Conservation (phyloP, 1,140 invertebrate genomes). For the Drosophila nannoptera region DNA sequence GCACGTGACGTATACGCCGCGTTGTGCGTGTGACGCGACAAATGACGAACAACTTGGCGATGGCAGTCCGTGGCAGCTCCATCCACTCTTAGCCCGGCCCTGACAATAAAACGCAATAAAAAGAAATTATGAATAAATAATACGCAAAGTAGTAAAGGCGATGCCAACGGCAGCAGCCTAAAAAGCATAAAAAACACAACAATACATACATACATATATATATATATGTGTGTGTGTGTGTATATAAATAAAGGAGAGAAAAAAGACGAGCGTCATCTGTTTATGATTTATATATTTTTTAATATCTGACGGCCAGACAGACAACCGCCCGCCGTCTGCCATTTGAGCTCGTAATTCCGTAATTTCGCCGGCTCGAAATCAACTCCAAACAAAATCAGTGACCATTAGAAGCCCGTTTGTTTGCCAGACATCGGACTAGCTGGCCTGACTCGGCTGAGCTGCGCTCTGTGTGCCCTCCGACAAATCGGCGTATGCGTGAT, state of each 20-base stretch:
- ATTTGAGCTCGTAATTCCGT: conserved; percentile 24
- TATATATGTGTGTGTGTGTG: too few relatives aligned
- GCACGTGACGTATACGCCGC: conserved; percentile 75
- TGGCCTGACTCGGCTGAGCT: conserved; percentile 36
- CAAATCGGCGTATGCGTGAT: too few relatives aligned
- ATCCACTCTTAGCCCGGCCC: conserved; percentile 25
- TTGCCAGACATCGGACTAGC: conserved; percentile 25
- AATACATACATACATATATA: too few relatives aligned
- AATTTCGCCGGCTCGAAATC: conserved; percentile 44
- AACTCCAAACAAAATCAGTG: conserved; percentile 62
- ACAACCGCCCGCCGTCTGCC: background rate
- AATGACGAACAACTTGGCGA: conserved; percentile 37
- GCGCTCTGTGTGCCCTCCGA: background rate
- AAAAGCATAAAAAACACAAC: conserved; percentile 41
- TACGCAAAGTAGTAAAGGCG: conserved; percentile 63
- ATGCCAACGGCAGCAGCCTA: conserved; percentile 32
- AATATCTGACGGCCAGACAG: conserved; percentile 46
- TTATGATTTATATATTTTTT: conserved; percentile 74
- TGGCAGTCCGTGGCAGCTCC: conserved; percentile 16
- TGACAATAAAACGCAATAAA: conserved; percentile 74
- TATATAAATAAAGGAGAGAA: too few relatives aligned
- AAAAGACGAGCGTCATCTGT: conserved; percentile 58
- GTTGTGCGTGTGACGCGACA: conserved; percentile 64
- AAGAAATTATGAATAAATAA: conserved; percentile 77
- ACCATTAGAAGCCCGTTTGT: conserved; percentile 60